Base-by-base conservation (phyloP, 2,797 vertebrate species). In the Coluber constrictor region DNA sequence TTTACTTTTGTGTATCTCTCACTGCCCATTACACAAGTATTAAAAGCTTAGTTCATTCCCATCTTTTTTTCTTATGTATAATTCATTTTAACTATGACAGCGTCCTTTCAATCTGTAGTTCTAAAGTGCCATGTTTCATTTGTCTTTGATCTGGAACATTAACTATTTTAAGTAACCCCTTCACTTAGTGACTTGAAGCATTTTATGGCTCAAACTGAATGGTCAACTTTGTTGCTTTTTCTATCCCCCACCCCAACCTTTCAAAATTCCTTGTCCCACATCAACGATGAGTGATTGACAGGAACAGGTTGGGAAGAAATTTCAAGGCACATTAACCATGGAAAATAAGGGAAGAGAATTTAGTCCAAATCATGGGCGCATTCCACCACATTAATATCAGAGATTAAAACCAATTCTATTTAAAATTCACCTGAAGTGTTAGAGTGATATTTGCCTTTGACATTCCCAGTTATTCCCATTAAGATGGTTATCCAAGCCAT, bases 281-380 rank as follows among this genome's bases (percentile, higher is more conserved):
- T 60, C 93, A 90, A 90, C 89, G 90, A 92, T 23, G 66, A 29
- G 43, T 95, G 96, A 91, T 94, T 92, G 96, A 94, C 95, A 93
- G 94, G 91, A 55, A 91, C 96, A 98, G 97, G 96, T 97, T 97
- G 95, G 89, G 66, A 74, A 93, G 94, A 93, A 94, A 93, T 93
- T 95, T 95, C 94, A 95, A 89, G 94, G 94, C 89, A 94, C 92
- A 91, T 94, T 94, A 96, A 95, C 95, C 95, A 97, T 95, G 95
- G 96, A 96, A 83, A 94, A 94, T 94, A 90, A 56, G 86, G 63
- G 91, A 90, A n/a, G 37, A 87, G 59, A 43, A 90, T 2, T n/a
- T 79, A 61, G 86, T 29, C 12, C 86, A 63, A 29, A 59, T 88
- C 29, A 29, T 55, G 51, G 37, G 23, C 43, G 92, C 92, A 60